phyloP scores from a whole-genome alignment of 2,797 vertebrate genomes.

The Oryzias dopingdopingensis region DNA sequence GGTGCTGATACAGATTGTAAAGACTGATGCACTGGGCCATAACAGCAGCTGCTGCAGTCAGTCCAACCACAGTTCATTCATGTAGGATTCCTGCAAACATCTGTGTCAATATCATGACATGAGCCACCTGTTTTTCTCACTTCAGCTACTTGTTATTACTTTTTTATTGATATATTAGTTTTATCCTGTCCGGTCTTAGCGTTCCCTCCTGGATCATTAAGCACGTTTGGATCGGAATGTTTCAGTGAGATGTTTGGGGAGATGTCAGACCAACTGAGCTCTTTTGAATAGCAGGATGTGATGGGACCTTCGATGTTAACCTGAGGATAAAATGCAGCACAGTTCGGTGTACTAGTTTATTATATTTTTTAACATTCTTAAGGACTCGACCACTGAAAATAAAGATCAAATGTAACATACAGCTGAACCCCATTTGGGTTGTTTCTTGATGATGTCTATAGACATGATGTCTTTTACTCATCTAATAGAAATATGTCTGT shows the following conservation, averaged over 20 bases:
- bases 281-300: conserved; percentile 5
- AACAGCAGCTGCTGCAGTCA: conserved; percentile 2
- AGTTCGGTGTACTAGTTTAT: neutral
- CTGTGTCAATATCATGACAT: neutral
- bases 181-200: neutral
- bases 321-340: neutral
- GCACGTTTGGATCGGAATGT: neutral
- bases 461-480: too few species aligned
- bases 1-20: neutral
- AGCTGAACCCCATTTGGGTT: too few species aligned
- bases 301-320: conserved; percentile 11
- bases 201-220: conserved; percentile 7
- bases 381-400: too few species aligned
- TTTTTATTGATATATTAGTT: neutral
- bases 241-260: neutral
- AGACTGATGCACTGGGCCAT: neutral
- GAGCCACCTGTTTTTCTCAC: neutral
- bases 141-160: neutral
- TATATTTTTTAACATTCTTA: too few species aligned
- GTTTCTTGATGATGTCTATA: too few species aligned
- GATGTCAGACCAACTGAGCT: neutral
- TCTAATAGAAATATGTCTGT: too few species aligned
- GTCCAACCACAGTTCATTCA: neutral
- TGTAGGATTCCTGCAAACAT: neutral
- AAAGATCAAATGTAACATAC: too few species aligned